These are phyloP conservation scores for Panthera tigris DNA, from an alignment of 2,113 vertebrate genomes.

Conservation along the genomic window DNA sequence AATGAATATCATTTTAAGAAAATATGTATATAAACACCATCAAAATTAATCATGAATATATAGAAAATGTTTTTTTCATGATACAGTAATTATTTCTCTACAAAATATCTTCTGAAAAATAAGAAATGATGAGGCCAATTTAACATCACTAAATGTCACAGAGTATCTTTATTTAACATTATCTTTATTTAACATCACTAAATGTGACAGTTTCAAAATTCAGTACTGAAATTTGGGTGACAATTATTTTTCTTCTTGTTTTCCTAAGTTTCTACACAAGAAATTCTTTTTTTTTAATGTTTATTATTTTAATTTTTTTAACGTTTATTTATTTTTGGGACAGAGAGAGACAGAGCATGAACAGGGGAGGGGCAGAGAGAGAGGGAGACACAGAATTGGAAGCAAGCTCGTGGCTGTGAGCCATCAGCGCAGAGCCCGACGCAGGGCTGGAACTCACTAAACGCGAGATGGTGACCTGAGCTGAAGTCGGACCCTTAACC, in stretches of 20 bases:
- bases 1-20: slow-evolving; percentile 25
- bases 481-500: no score
- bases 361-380: no score
- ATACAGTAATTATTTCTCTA: slow-evolving; percentile 1
- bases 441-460: no score
- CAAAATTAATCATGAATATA: background rate
- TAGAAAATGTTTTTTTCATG: background rate
- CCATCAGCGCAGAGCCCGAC: no score
- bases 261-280: background rate
- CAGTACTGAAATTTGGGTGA: background rate
- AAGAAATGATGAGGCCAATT: background rate
- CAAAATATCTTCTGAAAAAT: background rate
- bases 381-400: no score
- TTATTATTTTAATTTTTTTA: no score
- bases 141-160: background rate
- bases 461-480: no score
- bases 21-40: background rate
- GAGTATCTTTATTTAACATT: background rate
- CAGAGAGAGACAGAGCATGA: no score
- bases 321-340: no score
- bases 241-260: background rate
- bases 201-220: background rate
- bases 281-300: background rate
- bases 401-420: no score
- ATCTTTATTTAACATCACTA: background rate